phyloP scores from a whole-genome alignment of 2,113 vertebrate species.

The Felis catus region DNA sequence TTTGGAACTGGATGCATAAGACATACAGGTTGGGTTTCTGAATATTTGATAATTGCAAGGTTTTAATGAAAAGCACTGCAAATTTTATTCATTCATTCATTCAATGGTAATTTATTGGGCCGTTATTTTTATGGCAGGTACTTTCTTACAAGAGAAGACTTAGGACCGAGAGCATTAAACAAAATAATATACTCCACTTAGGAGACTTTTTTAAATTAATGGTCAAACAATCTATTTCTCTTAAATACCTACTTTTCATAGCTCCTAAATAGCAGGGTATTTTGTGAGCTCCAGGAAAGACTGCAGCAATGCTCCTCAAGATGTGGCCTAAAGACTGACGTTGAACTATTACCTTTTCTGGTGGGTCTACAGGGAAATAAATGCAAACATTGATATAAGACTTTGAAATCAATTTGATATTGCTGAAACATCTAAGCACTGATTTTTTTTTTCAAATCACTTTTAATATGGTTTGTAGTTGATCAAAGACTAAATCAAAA shows the following conservation, averaged over 20 bases:
- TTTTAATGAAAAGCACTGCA: neutral
- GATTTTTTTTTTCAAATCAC: neutral
- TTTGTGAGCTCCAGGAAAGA: neutral
- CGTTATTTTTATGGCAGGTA: neutral
- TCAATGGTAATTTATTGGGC: neutral
- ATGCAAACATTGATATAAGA: neutral
- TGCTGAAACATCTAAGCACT: neutral
- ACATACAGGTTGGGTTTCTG: neutral
- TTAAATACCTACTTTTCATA: neutral
- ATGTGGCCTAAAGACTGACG: accelerated
- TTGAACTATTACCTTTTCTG: neutral
- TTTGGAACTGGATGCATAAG: neutral
- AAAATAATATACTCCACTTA: neutral
- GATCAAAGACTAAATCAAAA: neutral
- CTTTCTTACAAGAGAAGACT: neutral
- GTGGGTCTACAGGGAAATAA: neutral
- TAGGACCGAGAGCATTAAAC: neutral
- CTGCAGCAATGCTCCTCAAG: neutral
- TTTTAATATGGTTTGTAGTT: neutral
- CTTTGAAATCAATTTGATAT: neutral
- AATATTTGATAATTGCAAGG: neutral
- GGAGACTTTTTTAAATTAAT: neutral
- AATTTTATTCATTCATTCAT: neutral
- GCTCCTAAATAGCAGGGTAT: neutral
- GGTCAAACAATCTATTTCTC: neutral